A percentile compares a stretch with the other conserved stretches of the same genome.
These are phyloP conservation scores for Trichonephila clavata DNA, from an alignment of 1,140 invertebrate genomes.

Conservation along the genomic window DNA sequence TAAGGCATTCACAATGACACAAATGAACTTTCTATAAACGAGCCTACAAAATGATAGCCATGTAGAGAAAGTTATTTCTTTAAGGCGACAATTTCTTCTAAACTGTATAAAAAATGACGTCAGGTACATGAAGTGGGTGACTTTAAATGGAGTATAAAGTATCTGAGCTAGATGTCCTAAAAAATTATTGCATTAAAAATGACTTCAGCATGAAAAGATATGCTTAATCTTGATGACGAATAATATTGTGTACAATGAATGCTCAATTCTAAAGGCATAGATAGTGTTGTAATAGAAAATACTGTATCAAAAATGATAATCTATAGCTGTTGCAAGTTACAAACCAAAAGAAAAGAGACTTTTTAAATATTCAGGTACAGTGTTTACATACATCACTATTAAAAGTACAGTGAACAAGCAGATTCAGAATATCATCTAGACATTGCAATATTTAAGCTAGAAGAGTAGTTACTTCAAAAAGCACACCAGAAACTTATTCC, in stretches of 20 bases:
- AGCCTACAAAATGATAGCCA: too few relatives aligned
- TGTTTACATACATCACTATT: neutral
- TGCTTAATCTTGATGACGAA: neutral
- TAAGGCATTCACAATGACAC: too few relatives aligned
- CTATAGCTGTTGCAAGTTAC: neutral
- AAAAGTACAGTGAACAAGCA: neutral
- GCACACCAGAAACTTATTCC: neutral
- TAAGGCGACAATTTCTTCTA: too few relatives aligned
- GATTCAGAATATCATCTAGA: neutral
- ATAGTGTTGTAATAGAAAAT: neutral
- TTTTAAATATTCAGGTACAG: neutral
- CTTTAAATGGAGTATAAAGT: too few relatives aligned
- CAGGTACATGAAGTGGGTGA: too few relatives aligned
- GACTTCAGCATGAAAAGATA: conserved; percentile 6
- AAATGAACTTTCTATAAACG: too few relatives aligned
- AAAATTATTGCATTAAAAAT: neutral
- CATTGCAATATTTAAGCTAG: neutral
- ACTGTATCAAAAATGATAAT: neutral
- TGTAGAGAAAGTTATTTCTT: too few relatives aligned
- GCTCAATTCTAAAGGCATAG: neutral
- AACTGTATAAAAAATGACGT: too few relatives aligned
- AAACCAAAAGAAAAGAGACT: neutral
- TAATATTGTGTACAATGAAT: neutral
- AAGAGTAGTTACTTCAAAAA: neutral
- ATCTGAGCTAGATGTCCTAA: neutral